Evolutionary conservation across 2,888 invertebrate genomes (phyloP), one percentile per base, ranked within the genome.

Genomic region (Ctena decussata): DNA sequence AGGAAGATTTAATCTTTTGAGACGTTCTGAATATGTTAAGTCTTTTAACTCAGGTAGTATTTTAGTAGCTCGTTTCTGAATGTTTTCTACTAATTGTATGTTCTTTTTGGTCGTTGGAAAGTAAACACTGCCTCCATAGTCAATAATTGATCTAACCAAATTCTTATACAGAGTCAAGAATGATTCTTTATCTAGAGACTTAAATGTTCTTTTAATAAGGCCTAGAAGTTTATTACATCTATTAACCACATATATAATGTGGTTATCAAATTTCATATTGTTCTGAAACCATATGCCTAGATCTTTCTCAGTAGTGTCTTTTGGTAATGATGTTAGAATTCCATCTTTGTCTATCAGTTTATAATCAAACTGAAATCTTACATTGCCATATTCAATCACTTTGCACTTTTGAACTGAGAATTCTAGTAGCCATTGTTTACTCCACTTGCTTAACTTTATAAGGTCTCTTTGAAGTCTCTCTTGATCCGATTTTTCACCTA

Each of bases 1-100:
- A 37, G 82, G 82, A 12, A 82, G 77, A 49, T 72, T 77, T 21
- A 82, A 41, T 21, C 37, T 41, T 80, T 65, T 12, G 5, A 77
- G 73, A 57, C 82, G 72, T 21, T 82, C 65, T 37, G 0, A 32
- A 32, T 77, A 77, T 12, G 24, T 18, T 12, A 82, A 27, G 30
- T 49, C 72, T 24, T 30, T 72, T 46, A 82, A 44, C 37, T 53
- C 32, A 37, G 83, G 78, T 15, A 78, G 46, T 65, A 83, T 30
- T 74, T 53, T 78, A 39, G 77, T 77, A 39, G 77, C 77, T 5
- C 65, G 60, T 30, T 53, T 53, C 41, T 77, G 77, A 5, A 77
- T 27, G 21, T 77, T 77, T 35, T 77, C 77, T 11, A 77, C 21
- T 39, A 77, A 65, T 30, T 77, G 77, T 15, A 77, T 77, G 44